A percentile compares a stretch with the other conserved stretches of the same genome.
phyloP scores from a whole-genome alignment of 2,888 invertebrate genomes.

The Nymphalis urticae region DNA sequence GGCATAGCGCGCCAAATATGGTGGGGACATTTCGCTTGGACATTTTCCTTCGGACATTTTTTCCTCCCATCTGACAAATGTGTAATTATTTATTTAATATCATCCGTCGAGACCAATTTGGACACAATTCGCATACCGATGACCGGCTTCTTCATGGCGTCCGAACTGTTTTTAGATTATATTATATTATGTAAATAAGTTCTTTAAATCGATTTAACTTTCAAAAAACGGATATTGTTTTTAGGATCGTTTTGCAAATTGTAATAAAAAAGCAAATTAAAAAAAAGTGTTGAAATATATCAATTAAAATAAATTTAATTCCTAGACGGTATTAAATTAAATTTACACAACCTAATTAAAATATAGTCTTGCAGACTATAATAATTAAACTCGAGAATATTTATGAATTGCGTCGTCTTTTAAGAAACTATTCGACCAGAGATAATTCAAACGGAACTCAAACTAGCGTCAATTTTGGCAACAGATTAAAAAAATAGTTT shows the following conservation, averaged over 20 bases:
- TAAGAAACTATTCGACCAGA: constrained; percentile 15
- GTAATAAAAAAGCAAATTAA: too few relatives aligned
- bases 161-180: constrained; percentile 22
- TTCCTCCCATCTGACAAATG: constrained; percentile 80
- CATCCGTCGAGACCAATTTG: constrained; percentile 65
- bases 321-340: too few relatives aligned
- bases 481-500: constrained; percentile 24
- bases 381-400: too few relatives aligned
- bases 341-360: too few relatives aligned
- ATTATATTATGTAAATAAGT: constrained; percentile 14
- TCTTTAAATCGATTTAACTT: not conserved
- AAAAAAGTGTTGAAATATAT: too few relatives aligned
- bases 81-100: constrained; percentile 82
- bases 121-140: constrained; percentile 74
- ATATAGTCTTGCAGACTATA: too few relatives aligned
- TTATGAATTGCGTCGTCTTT: constrained; percentile 1
- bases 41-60: constrained; percentile 57
- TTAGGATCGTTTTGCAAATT: too few relatives aligned
- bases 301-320: too few relatives aligned
- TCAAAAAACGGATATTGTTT: not conserved
- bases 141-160: constrained; percentile 57
- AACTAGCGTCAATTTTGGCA: constrained; percentile 25
- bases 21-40: constrained; percentile 48
- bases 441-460: constrained; percentile 15
- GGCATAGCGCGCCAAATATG: constrained; percentile 68